Conservation (phyloP, 2,113 vertebrate genomes). For the Mormyrus iriodes region DNA sequence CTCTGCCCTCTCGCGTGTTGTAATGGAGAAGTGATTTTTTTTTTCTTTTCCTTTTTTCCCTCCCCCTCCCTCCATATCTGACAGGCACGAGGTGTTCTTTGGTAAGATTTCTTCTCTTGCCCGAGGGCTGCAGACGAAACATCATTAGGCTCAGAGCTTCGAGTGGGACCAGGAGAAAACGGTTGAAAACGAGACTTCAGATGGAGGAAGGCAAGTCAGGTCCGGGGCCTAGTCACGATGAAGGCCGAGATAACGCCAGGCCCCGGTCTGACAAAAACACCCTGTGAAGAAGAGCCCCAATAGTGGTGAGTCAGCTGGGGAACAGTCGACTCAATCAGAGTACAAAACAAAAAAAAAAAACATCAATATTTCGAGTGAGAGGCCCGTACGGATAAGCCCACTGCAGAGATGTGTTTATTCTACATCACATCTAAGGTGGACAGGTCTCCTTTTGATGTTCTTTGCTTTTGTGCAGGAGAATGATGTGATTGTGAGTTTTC, state of each 20-base stretch:
- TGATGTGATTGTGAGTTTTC: neutral
- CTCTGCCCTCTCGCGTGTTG: neutral
- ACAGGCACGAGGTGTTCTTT: constrained; percentile 7
- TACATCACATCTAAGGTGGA: neutral
- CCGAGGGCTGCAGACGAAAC: constrained; percentile 18
- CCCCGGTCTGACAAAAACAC: constrained; percentile 6
- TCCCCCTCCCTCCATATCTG: neutral
- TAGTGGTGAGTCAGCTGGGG: neutral
- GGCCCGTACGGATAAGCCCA: constrained; percentile 12
- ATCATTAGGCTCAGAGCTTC: constrained; percentile 16
- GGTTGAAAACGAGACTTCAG: constrained; percentile 7
- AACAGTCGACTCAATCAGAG: neutral
- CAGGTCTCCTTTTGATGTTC: neutral
- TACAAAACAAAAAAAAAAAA: constrained; percentile 8
- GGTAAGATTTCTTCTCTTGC: constrained; percentile 1
- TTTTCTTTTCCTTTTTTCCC: neutral
- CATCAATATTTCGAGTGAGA: constrained; percentile 1
- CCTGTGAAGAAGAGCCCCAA: neutral
- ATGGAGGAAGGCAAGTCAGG: neutral
- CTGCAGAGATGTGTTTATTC: constrained; percentile 11
- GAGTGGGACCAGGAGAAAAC: constrained; percentile 9
- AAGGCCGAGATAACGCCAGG: neutral
- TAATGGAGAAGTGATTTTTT: constrained; percentile 11
- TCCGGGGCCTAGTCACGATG: constrained; percentile 5
- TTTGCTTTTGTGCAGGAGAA: neutral